These are phyloP conservation scores for Megalops atlanticus DNA, from an alignment of 2,113 vertebrate species.

Conservation along the genomic window DNA sequence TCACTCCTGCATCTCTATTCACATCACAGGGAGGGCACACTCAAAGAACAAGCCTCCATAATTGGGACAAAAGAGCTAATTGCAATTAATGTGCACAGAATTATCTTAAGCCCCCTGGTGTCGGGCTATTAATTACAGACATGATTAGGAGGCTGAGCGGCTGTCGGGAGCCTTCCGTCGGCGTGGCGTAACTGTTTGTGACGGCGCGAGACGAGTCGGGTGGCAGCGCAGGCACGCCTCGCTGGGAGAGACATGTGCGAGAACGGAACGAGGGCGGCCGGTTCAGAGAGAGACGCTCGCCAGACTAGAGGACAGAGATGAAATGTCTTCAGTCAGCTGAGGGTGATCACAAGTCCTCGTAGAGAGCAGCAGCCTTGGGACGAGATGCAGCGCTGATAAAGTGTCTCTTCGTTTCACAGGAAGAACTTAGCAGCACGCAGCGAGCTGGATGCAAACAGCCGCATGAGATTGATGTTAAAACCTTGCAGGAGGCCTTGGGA, in stretches of 20 bases:
- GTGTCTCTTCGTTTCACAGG: neutral
- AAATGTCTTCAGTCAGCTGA: neutral
- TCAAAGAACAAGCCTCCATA: neutral
- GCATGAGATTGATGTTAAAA: neutral
- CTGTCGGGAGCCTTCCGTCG: constrained; percentile 38
- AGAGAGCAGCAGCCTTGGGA: neutral
- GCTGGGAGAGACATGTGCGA: neutral
- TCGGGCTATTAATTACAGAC: constrained; percentile 60
- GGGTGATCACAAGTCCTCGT: neutral
- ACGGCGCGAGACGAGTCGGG: neutral
- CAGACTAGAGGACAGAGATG: neutral
- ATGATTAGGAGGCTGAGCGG: constrained; percentile 55
- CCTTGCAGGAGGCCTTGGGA: neutral
- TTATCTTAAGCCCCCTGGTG: constrained; percentile 46
- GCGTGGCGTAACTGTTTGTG: constrained; percentile 9
- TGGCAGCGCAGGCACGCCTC: neutral
- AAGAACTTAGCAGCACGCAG: neutral
- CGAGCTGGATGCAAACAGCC: neutral
- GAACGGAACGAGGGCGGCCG: neutral
- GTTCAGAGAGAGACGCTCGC: neutral
- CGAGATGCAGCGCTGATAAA: neutral
- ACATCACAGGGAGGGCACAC: neutral
- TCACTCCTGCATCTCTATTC: neutral
- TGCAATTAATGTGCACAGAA: constrained; percentile 60
- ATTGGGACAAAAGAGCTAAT: constrained; percentile 55